Evolutionary conservation across 2,797 vertebrate genomes (phyloP).

Genomic region (Crocidura indochinensis): DNA sequence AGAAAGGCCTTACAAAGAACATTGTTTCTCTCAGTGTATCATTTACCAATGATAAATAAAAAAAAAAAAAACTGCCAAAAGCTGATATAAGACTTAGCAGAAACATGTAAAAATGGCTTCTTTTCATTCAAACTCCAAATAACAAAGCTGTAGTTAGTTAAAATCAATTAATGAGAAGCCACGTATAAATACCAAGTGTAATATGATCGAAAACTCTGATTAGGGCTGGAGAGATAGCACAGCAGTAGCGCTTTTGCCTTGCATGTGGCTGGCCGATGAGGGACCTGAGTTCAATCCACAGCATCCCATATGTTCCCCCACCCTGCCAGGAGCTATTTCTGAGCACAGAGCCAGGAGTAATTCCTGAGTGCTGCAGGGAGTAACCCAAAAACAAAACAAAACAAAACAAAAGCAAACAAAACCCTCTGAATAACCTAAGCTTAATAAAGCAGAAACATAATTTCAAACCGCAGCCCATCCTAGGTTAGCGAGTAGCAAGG

Average conservation of each 20-base stretch:
- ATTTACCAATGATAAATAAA: conserved; percentile 16
- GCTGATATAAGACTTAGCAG: neutral
- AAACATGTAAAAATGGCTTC: neutral
- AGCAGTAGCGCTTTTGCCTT: too few species aligned
- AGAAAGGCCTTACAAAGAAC: neutral
- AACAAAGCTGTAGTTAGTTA: neutral
- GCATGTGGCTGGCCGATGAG: too few species aligned
- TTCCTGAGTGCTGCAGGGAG: too few species aligned
- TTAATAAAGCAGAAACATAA: conserved; percentile 55
- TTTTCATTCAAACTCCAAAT: conserved; percentile 40
- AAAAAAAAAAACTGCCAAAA: neutral
- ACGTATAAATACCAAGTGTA: neutral
- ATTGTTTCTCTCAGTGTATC: neutral
- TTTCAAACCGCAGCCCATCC: neutral
- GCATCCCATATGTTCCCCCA: too few species aligned
- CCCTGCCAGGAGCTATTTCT: too few species aligned
- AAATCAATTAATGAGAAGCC: conserved; percentile 59
- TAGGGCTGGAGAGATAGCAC: too few species aligned
- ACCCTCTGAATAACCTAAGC: neutral
- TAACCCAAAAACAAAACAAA: too few species aligned
- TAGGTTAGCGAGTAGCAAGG: too few species aligned
- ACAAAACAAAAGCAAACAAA: too few species aligned
- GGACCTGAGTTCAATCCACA: too few species aligned
- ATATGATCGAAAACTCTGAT: neutral
- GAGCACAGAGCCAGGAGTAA: too few species aligned